phyloP scores from a whole-genome alignment of 2,113 vertebrate species.

The Ornithorhynchus anatinus region DNA sequence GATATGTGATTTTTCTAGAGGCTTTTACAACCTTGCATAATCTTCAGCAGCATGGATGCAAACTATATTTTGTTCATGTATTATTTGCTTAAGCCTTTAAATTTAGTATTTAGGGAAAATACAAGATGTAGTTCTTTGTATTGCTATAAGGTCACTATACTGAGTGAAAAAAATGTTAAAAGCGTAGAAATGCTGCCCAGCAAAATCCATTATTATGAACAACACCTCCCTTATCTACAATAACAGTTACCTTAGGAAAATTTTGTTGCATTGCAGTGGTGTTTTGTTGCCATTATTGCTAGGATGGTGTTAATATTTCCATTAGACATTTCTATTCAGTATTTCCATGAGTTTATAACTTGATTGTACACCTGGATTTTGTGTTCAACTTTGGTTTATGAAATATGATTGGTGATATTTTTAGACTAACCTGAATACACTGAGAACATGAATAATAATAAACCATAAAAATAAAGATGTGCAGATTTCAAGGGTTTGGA shows the following conservation, averaged over 20 bases:
- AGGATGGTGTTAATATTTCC: conserved; percentile 26
- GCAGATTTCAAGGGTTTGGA: not conserved
- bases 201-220: conserved; percentile 54
- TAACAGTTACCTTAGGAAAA: conserved; percentile 33
- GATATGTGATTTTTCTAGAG: conserved; percentile 7
- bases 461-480: conserved; percentile 13
- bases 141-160: conserved; percentile 56
- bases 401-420: conserved; percentile 9
- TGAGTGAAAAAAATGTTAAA: conserved; percentile 44
- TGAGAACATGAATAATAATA: no score
- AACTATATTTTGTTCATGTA: conserved; percentile 23
- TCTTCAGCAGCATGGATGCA: conserved; percentile 21
- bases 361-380: not conserved
- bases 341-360: conserved; percentile 19
- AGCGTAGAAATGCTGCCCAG: conserved; percentile 44
- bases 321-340: conserved; percentile 41
- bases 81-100: conserved; percentile 59
- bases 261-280: conserved; percentile 35
- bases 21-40: conserved; percentile 5
- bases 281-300: not conserved
- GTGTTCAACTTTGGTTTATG: conserved; percentile 28
- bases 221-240: conserved; percentile 52
- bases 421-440: conserved; percentile 36
- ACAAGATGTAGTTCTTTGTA: conserved; percentile 49
- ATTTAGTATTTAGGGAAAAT: conserved; percentile 64